Base-by-base conservation (phyloP, 1,140 invertebrate species). In the Drosophila subpulchrella region DNA sequence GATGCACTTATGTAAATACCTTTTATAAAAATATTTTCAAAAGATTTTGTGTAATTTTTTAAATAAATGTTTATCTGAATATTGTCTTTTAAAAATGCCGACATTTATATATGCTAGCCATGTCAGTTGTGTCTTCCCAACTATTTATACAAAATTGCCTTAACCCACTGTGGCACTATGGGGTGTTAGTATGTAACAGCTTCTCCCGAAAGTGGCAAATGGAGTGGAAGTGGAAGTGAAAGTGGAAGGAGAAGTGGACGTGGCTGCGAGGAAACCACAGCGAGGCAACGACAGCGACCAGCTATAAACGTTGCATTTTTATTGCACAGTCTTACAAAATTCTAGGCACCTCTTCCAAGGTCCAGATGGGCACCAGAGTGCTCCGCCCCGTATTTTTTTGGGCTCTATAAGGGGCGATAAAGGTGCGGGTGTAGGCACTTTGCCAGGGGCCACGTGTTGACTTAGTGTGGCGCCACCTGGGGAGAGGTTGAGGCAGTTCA, bases 241-340 rank as follows among this genome's bases (percentile, higher is more conserved):
- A 55, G 50, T 41, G 36, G 39, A n/a, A 36, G 38, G 39, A 17
- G 39, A 54, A 47, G 71, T 42, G 48, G 56, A 78, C 68, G 66
- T 65, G 62, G 56, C 13, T 51, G 39, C 11, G 38, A 34, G 11
- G 27, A 71, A 73, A 59, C 70, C 65, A 73, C 65, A 59, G 56
- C 13, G 15, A 51, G 42, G 30, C 39, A 39, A 75, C 39, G 63
- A 83, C 58, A 83, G 73, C 48, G 61, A 62, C 62, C 66, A 58
- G 73, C 73, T 39, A 76, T 84, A 84, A 84, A 85, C 62, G 81
- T 68, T 84, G 81, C 81, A 84, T 48, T 84, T 82, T 85, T 85
- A 79, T 82, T 70, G 67, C 67, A 70, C 5, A 47, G 27, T 13
- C 41, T 38, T 47, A 48, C 42, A 32, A 41, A 73, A 61, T 61